Percentiles rank a stretch among this genome's conserved stretches.
phyloP scores from a whole-genome alignment of 2,113 vertebrate genomes.

The Tretioscincus oriximinensis region DNA sequence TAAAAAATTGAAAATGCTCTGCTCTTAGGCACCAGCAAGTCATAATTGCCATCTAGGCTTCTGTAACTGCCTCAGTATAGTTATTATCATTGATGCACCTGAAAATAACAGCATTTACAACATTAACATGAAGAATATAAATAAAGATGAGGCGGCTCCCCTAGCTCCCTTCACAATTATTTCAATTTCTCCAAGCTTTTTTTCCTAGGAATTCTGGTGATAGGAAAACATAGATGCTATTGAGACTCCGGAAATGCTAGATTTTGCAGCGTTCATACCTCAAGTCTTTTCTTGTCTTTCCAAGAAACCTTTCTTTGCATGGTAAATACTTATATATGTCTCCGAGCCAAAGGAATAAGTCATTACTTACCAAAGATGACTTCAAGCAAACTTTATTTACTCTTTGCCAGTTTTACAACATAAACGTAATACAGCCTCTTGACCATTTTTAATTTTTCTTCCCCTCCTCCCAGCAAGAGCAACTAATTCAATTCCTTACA shows the following conservation, averaged over 20 bases:
- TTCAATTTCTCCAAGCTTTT: slow-evolving; percentile 4
- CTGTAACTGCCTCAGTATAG: slow-evolving; percentile 1
- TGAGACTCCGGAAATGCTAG: background rate
- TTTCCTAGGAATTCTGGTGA: background rate
- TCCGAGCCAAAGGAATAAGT: background rate
- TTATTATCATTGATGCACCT: background rate
- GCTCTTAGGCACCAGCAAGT: background rate
- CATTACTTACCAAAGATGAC: background rate
- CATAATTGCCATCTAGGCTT: background rate
- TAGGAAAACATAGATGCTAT: background rate
- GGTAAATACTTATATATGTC: background rate
- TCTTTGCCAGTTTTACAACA: too few species aligned
- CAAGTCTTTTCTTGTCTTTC: background rate
- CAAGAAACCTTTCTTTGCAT: background rate
- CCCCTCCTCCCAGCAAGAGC: too few species aligned
- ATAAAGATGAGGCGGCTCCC: background rate
- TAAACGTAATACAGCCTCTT: too few species aligned
- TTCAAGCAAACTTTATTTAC: too few species aligned
- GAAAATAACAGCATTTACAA: slow-evolving; percentile 9
- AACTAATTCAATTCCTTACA: too few species aligned
- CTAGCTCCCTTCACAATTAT: background rate
- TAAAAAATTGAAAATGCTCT: background rate
- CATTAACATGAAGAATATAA: slow-evolving; percentile 2
- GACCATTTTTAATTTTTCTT: too few species aligned
- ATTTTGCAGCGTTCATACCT: background rate